These are phyloP conservation scores for Eptatretus burgeri DNA, from an alignment of 2,113 vertebrate genomes.

Conservation along the genomic window DNA sequence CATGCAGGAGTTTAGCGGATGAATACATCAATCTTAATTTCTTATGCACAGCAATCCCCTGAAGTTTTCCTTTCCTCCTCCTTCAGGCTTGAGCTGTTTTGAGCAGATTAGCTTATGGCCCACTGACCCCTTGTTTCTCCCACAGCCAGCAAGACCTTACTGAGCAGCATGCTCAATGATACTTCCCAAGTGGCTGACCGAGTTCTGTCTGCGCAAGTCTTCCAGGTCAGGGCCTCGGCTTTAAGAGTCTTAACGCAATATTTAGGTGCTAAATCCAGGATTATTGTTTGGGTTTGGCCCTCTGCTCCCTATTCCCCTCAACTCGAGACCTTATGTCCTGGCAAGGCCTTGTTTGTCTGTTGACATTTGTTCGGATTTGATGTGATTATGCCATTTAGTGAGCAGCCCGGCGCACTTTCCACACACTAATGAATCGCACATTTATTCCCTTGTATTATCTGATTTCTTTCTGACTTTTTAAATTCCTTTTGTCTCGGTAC, in stretches of 20 bases:
- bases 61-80: too few relatives aligned
- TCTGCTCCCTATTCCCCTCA: background rate
- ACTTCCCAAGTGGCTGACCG: conserved; percentile 64
- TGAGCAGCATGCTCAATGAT: conserved; percentile 72
- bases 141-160: conserved; percentile 47
- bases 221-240: conserved; percentile 36
- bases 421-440: conserved; percentile 2
- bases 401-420: background rate
- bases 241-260: conserved; percentile 13
- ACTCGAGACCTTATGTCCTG: background rate
- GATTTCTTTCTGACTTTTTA: too few relatives aligned
- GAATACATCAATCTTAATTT: too few relatives aligned
- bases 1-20: too few relatives aligned
- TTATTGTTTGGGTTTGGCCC: background rate
- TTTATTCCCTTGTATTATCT: background rate
- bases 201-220: conserved; percentile 52
- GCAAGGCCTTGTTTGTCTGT: background rate
- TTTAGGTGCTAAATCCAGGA: conserved; percentile 9
- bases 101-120: too few relatives aligned
- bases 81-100: too few relatives aligned
- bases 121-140: conserved; percentile 13
- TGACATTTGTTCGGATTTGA: conserved; percentile 1
- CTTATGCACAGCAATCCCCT: too few relatives aligned
- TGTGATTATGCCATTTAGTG: background rate
- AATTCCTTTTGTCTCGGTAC: too few relatives aligned